These are phyloP conservation scores for Notarius quadriscutis DNA, from an alignment of 2,113 vertebrate genomes.

Conservation along the genomic window DNA sequence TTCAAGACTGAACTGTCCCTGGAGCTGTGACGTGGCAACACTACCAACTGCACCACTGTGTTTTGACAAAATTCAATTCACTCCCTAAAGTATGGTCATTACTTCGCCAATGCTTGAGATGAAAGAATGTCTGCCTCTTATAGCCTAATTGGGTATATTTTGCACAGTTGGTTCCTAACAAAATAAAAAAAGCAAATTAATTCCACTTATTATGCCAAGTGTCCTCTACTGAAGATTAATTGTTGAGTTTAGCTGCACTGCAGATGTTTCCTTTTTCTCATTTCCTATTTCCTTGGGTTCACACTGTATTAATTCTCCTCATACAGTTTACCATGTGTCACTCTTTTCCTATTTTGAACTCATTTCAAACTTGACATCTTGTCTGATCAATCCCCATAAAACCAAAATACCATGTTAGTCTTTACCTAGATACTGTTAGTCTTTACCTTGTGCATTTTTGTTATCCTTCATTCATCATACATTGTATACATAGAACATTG, in stretches of 20 bases:
- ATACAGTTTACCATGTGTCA: neutral
- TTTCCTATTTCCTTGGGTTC: constrained; percentile 6
- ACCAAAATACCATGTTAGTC: neutral
- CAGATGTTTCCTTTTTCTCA: constrained; percentile 18
- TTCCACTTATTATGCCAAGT: constrained; percentile 7
- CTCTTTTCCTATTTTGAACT: neutral
- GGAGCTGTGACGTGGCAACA: neutral
- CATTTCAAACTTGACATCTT: neutral
- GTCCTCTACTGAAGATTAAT: neutral
- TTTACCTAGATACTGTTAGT: neutral
- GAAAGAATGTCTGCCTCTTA: neutral
- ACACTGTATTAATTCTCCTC: neutral
- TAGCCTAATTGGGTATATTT: constrained; percentile 37
- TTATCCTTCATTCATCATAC: neutral
- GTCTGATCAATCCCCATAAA: neutral
- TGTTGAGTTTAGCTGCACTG: constrained; percentile 5
- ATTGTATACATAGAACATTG: neutral
- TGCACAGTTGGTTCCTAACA: neutral
- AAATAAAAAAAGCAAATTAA: constrained; percentile 19
- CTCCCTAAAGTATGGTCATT: neutral
- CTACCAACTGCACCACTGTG: neutral
- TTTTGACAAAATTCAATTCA: neutral
- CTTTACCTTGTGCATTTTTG: neutral
- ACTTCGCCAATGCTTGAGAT: neutral
- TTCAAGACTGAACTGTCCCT: neutral